Conservation (phyloP, 2,113 vertebrate species). For the Bagarius yarrelli region DNA sequence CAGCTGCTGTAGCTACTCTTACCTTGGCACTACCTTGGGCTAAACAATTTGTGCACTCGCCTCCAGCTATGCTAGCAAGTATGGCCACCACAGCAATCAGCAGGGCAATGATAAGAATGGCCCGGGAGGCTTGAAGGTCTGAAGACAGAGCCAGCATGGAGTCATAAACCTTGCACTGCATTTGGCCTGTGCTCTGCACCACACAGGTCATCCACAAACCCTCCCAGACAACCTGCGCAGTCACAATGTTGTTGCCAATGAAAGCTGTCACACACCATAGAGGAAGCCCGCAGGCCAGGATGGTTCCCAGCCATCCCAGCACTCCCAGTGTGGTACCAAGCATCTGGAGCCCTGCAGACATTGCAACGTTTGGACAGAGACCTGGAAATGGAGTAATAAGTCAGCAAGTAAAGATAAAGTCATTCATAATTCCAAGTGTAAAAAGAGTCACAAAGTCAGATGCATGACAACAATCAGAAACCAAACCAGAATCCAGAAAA, state of each 20-base stretch:
- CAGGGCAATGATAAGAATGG: constrained; percentile 73
- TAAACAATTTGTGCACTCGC: constrained; percentile 78
- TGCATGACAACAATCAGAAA: background rate
- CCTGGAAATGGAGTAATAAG: constrained; percentile 1
- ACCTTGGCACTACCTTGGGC: constrained; percentile 72
- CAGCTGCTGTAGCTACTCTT: constrained; percentile 75
- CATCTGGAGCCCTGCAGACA: constrained; percentile 79
- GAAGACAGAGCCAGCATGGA: constrained; percentile 74
- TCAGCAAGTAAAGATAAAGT: too few species aligned
- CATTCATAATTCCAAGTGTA: background rate
- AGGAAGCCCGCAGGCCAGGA: constrained; percentile 76
- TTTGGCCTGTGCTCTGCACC: constrained; percentile 74
- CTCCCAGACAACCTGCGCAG: constrained; percentile 66
- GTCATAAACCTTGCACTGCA: constrained; percentile 77
- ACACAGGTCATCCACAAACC: constrained; percentile 78
- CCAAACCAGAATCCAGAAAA: background rate
- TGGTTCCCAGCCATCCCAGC: constrained; percentile 74
- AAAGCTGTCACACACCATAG: constrained; percentile 80
- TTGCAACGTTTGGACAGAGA: background rate
- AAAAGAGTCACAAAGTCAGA: too few species aligned
- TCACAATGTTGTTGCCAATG: constrained; percentile 80
- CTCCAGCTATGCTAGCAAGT: constrained; percentile 75
- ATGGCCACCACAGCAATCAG: constrained; percentile 70
- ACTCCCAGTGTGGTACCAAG: constrained; percentile 67
- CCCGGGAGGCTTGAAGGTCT: constrained; percentile 78